A percentile compares a stretch with the other conserved stretches of the same genome.
These are phyloP conservation scores for Acanthopleura granulata DNA, from an alignment of 2,888 invertebrate genomes.

Conservation along the genomic window DNA sequence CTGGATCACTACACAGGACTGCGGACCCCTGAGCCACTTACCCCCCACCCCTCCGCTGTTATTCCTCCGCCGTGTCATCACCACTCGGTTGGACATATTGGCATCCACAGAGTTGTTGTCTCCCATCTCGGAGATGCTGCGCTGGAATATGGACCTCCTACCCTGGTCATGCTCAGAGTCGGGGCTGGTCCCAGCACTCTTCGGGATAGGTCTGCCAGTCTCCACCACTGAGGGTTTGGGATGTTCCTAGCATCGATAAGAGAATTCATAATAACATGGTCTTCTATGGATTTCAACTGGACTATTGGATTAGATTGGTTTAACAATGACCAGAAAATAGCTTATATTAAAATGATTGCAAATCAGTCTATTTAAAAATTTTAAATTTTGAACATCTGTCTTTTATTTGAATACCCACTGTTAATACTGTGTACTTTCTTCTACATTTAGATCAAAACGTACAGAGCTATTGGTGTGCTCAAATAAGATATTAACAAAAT, in stretches of 20 bases:
- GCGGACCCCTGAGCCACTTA: slow-evolving; percentile 34
- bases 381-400: too few relatives aligned
- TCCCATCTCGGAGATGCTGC: slow-evolving; percentile 66
- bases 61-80: slow-evolving; percentile 70
- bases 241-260: slow-evolving; percentile 28
- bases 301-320: too few relatives aligned
- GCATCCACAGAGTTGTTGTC: slow-evolving; percentile 50
- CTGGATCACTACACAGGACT: too few relatives aligned
- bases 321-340: too few relatives aligned
- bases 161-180: slow-evolving; percentile 54
- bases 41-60: slow-evolving; percentile 78
- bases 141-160: slow-evolving; percentile 56
- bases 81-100: slow-evolving; percentile 50
- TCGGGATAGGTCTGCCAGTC: slow-evolving; percentile 35
- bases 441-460: too few relatives aligned
- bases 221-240: slow-evolving; percentile 29
- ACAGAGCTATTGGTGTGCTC: too few relatives aligned
- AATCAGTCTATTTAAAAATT: too few relatives aligned
- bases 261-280: background rate
- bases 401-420: too few relatives aligned
- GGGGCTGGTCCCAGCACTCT: slow-evolving; percentile 63
- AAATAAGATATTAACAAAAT: too few relatives aligned
- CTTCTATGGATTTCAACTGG: too few relatives aligned
- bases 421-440: too few relatives aligned
- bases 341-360: too few relatives aligned